Evolutionary conservation across 2,113 vertebrate genomes (phyloP).

Genomic region (Sorex fumeus): DNA sequence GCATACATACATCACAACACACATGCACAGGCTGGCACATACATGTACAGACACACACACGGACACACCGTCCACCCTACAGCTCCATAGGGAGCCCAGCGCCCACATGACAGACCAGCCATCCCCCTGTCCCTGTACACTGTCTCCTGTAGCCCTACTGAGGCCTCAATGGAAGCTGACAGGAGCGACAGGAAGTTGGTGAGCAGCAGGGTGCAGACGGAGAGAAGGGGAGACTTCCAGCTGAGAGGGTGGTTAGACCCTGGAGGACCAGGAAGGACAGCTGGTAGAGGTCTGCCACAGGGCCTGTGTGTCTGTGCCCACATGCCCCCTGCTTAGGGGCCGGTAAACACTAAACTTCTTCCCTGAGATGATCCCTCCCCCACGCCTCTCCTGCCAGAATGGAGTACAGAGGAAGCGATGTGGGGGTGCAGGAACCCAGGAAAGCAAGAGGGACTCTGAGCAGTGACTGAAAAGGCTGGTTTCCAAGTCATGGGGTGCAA

Average conservation of each 20-base stretch:
- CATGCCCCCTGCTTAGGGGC: not conserved
- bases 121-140: too few relatives aligned
- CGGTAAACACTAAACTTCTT: rapidly evolving
- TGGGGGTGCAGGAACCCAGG: not conserved
- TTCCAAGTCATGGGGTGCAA: too few relatives aligned
- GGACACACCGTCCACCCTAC: too few relatives aligned
- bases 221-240: too few relatives aligned
- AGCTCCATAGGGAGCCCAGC: too few relatives aligned
- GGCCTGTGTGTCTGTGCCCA: too few relatives aligned
- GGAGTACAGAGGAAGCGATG: not conserved
- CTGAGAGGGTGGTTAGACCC: too few relatives aligned
- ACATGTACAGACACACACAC: not conserved
- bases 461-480: not conserved
- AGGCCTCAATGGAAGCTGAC: not conserved
- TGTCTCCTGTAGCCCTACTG: too few relatives aligned
- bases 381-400: not conserved
- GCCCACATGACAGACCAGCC: too few relatives aligned
- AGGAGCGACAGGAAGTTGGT: not conserved
- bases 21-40: not conserved
- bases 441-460: not conserved
- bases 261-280: not conserved
- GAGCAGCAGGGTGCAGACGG: too few relatives aligned
- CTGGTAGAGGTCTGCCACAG: too few relatives aligned
- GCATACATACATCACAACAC: not conserved
- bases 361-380: not conserved